Base-by-base conservation (phyloP, 2,888 invertebrate species). In the Ecdyonurus torrentis region DNA sequence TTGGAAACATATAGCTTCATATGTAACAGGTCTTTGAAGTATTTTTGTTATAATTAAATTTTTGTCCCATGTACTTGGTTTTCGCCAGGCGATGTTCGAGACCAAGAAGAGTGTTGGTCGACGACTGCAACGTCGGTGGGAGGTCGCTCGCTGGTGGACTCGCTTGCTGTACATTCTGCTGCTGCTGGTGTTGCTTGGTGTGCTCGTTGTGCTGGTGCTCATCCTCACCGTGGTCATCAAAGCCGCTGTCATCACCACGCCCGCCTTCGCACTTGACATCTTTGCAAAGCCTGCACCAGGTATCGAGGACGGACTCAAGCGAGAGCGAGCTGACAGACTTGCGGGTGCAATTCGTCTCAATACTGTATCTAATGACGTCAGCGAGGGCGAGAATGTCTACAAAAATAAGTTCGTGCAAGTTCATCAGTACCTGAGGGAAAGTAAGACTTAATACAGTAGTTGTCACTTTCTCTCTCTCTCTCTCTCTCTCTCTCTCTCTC, bases 291-390 rank as follows among this genome's bases (percentile, higher is more conserved):
- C 37, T 5, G 37, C 37, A 5, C 7, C 37, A 15, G 55, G 55
- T 5, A 22, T 67, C 53, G 67, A 68, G 55, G 66, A 66, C 59
- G 64, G 63, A n/a, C 63, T 63, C 63, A 66, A 61, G 25, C 55
- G 61, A 23, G 65, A 66, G 55, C 61, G 68, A 62, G 68, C 67
- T 5, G 65, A 67, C 52, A 65, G 70, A 59, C 67, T 72, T 22
- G 66, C 68, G 22, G 66, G 69, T 58, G 70, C 70, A n/a, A 58
- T 72, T 23, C 65, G 66, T 64, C 68, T 71, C 61, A 65, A 69
- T 61, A 71, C 71, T 7, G 66, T 72, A 15, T 70, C 70, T 2
- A 69, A 67, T 63, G 67, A 61, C 37, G 15, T 37, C 37, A 15
- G 37, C 55, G 59, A 23, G 18, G 19, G 23, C 0, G 63, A 62